Conservation (phyloP, 2,888 invertebrate genomes). For the Emmelina monodactyla region DNA sequence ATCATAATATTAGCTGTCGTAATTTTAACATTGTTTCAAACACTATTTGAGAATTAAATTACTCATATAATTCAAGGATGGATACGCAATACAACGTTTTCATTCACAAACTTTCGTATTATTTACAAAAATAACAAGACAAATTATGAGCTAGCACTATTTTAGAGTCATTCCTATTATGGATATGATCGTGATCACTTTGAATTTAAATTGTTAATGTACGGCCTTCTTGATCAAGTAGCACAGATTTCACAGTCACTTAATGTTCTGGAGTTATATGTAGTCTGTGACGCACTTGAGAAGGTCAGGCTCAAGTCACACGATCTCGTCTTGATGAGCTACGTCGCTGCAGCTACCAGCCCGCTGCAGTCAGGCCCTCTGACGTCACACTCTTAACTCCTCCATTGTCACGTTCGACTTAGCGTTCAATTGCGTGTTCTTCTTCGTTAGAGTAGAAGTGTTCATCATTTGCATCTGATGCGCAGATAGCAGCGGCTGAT, state of each 20-base stretch:
- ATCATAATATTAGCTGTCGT: too few species aligned
- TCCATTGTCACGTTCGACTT: constrained; percentile 74
- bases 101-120: too few species aligned
- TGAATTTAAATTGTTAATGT: constrained; percentile 10
- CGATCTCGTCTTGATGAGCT: constrained; percentile 57
- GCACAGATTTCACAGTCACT: constrained; percentile 8
- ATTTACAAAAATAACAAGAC: too few species aligned
- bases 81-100: too few species aligned
- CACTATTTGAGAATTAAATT: neutral
- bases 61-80: constrained; percentile 33
- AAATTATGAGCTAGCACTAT: too few species aligned
- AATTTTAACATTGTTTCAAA: too few species aligned
- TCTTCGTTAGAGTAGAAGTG: constrained; percentile 79
- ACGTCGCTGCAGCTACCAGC: constrained; percentile 63
- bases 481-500: constrained; percentile 73
- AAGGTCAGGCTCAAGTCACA: constrained; percentile 65
- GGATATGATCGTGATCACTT: neutral
- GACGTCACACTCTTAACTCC: constrained; percentile 85
- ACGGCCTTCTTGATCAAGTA: constrained; percentile 14
- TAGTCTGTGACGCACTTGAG: constrained; percentile 55
- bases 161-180: too few species aligned
- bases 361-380: constrained; percentile 64
- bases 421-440: constrained; percentile 72
- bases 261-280: constrained; percentile 30
- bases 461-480: constrained; percentile 83